Evolutionary conservation across 2,888 invertebrate genomes (phyloP).

Genomic region (Aphrophora alni): DNA sequence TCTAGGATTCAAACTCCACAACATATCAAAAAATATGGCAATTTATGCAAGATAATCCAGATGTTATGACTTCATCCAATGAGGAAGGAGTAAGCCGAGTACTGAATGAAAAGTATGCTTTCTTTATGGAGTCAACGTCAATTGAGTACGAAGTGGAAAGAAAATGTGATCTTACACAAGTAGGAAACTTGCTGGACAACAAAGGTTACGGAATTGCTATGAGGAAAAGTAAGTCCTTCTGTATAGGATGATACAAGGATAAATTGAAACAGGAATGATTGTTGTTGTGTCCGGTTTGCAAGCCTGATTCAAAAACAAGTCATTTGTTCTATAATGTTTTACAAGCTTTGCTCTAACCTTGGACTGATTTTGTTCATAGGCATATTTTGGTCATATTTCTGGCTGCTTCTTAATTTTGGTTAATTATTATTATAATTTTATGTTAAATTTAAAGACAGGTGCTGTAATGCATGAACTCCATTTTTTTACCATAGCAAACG

Average conservation of each 20-base stretch:
- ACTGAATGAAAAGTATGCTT: constrained; percentile 75
- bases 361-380: too few relatives aligned
- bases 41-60: constrained; percentile 74
- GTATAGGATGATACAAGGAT: background rate
- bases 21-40: constrained; percentile 81
- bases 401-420: too few relatives aligned
- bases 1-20: constrained; percentile 77
- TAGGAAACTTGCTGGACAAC: constrained; percentile 76
- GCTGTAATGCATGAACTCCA: too few relatives aligned
- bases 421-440: too few relatives aligned
- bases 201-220: constrained; percentile 90
- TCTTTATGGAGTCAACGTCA: constrained; percentile 88
- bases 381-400: too few relatives aligned
- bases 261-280: too few relatives aligned
- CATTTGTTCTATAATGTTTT: too few relatives aligned
- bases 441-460: too few relatives aligned
- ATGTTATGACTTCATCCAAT: constrained; percentile 65
- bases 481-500: too few relatives aligned
- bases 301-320: too few relatives aligned
- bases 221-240: constrained; percentile 68
- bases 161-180: constrained; percentile 75
- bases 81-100: constrained; percentile 68
- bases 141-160: constrained; percentile 85
- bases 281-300: too few relatives aligned
- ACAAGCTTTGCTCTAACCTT: too few relatives aligned